Base-by-base conservation (phyloP, 2,888 invertebrate species). In the Scaptomyza tumidula region DNA sequence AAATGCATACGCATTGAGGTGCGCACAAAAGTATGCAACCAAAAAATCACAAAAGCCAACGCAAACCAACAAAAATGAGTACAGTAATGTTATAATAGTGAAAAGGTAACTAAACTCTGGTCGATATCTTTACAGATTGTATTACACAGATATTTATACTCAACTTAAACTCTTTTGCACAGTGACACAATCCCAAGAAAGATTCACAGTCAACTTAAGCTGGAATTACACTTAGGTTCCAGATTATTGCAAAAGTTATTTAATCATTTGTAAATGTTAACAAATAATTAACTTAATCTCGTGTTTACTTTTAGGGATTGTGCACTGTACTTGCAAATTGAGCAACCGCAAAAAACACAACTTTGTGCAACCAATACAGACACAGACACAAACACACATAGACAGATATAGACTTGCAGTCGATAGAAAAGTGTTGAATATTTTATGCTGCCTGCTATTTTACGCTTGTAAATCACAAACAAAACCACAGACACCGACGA, bases 401-500 rank as follows among this genome's bases (percentile, higher is more conserved):
- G 44, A 43, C 44, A 37, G 14, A 41, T 37, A 43, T 7, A 35
- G n/a, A 59, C 58, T 52, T 58, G 16, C 14, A 76, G 71, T 60
- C 79, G 72, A 87, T 79, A 76, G 67, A 49, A 76, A 67, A 67
- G 55, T 68, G 82, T 76, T 83, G 65, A 85, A 83, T 83, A 87
- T 85, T 83, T 83, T 54, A 83, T 85, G 82, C 46, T 71, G 71
- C 68, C 69, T 85, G 80, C 82, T 81, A 87, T 83, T 83, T 83
- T 71, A 85, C 82, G 82, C 88, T 85, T 83, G 82, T 83, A 87
- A 83, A 87, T 83, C 82, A 85, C 77, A 85, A 73, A 60, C 69
- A 67, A 61, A 85, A 63, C 82, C 82, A 74, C 82, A 87, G 76
- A 57, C 82, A 87, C n/a, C n/a, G 79, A 59, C 46, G 6, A 14